phyloP scores from a whole-genome alignment of 2,113 vertebrate genomes.

The Nansenia antarctica region DNA sequence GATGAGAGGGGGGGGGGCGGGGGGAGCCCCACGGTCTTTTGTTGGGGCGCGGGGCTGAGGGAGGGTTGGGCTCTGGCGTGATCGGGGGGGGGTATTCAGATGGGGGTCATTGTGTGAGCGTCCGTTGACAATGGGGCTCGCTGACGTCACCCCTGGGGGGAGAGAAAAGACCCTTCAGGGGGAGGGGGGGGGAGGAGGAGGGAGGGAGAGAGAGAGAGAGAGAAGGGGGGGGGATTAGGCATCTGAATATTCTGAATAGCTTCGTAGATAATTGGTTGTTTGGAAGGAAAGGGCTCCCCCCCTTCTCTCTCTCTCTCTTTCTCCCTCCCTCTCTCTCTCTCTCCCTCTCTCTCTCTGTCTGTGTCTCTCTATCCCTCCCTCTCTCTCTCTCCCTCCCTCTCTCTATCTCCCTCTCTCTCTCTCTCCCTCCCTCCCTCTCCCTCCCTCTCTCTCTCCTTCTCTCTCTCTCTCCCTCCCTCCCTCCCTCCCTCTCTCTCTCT shows the following conservation, averaged over 20 bases:
- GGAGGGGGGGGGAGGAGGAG: conserved; percentile 45
- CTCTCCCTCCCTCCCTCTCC: background rate
- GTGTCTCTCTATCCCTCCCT: background rate
- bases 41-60: conserved; percentile 58
- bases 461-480: conserved; percentile 1
- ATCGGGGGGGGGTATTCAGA: conserved; percentile 79
- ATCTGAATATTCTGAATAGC: conserved; percentile 75
- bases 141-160: conserved; percentile 75
- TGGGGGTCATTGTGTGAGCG: conserved; percentile 75
- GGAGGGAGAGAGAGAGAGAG: conserved; percentile 27
- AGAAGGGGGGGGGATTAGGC: conserved; percentile 62
- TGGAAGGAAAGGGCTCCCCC: conserved; percentile 22
- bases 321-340: background rate
- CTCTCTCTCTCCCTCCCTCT: background rate
- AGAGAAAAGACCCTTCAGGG: conserved; percentile 76
- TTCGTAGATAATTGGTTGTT: conserved; percentile 62
- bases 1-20: conserved; percentile 59
- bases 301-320: background rate
- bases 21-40: conserved; percentile 67
- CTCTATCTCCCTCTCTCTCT: no score
- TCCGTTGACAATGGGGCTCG: conserved; percentile 74
- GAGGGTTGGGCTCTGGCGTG: no score
- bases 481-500: conserved; percentile 13
- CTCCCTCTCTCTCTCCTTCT: background rate
- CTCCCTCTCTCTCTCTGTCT: background rate